Evolutionary conservation across 2,888 invertebrate genomes (phyloP).

Genomic region (Alloplasta piceator): DNA sequence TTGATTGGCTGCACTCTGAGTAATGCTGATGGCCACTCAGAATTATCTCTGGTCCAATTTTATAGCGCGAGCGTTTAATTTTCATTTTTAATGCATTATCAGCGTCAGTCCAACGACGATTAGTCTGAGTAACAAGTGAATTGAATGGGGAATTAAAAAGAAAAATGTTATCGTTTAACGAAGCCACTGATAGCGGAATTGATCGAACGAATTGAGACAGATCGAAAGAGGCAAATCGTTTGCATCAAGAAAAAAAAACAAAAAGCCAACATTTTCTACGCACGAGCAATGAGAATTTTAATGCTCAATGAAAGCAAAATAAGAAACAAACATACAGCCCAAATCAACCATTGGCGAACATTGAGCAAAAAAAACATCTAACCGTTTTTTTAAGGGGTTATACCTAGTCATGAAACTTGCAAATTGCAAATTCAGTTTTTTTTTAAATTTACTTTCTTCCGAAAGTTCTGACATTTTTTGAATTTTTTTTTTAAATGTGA

Average conservation of each 20-base stretch:
- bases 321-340: constrained; percentile 39
- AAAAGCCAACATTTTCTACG: constrained; percentile 12
- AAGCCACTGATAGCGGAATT: constrained; percentile 14
- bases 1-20: constrained; percentile 36
- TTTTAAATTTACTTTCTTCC: no score
- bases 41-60: constrained; percentile 23
- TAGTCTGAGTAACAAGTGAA: constrained; percentile 31
- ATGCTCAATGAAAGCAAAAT: constrained; percentile 11
- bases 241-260: constrained; percentile 39
- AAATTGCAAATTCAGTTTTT: not conserved
- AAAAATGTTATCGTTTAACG: not conserved
- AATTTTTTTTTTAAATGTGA: no score
- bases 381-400: not conserved
- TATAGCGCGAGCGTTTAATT: not conserved
- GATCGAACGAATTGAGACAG: constrained; percentile 48
- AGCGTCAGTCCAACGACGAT: constrained; percentile 38
- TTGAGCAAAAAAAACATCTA: constrained; percentile 24
- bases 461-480: no score
- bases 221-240: constrained; percentile 32
- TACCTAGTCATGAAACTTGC: constrained; percentile 7
- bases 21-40: constrained; percentile 45
- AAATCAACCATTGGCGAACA: constrained; percentile 44
- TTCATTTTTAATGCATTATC: constrained; percentile 13
- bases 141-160: not conserved
- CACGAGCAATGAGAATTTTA: constrained; percentile 34